Evolutionary conservation across 2,113 vertebrate genomes (phyloP).

Genomic region (Tapirus terrestris): DNA sequence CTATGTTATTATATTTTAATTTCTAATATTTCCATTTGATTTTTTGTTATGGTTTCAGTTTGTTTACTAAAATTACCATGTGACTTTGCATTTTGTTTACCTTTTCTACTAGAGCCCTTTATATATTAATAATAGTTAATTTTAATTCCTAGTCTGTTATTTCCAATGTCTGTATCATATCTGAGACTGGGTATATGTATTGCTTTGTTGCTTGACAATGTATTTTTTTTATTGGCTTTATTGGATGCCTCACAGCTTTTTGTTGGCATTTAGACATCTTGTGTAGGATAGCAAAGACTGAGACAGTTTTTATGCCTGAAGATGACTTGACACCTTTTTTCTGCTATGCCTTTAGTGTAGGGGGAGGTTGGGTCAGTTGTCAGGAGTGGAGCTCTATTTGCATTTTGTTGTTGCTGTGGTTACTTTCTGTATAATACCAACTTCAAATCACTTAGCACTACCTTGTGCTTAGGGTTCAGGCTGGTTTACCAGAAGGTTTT

Average conservation of each 20-base stretch:
- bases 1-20: neutral
- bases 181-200: slow-evolving; percentile 1
- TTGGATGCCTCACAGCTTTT: neutral
- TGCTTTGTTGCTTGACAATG: neutral
- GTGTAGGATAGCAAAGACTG: neutral
- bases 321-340: neutral
- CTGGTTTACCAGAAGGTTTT: neutral
- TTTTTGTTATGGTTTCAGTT: neutral
- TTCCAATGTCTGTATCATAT: slow-evolving; percentile 25
- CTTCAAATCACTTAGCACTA: neutral
- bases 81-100: neutral
- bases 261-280: neutral
- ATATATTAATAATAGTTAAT: neutral
- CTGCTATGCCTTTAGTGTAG: neutral
- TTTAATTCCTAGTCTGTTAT: neutral
- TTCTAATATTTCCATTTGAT: neutral
- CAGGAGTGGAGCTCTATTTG: neutral
- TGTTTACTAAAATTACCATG: slow-evolving; percentile 30
- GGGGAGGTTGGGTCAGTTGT: neutral
- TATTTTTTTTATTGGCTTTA: neutral
- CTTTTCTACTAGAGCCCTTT: neutral
- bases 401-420: neutral
- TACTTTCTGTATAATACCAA: neutral
- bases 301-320: neutral
- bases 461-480: neutral